Conservation (phyloP, 1,140 invertebrate genomes). For the Pemphigus obesinymphae region DNA sequence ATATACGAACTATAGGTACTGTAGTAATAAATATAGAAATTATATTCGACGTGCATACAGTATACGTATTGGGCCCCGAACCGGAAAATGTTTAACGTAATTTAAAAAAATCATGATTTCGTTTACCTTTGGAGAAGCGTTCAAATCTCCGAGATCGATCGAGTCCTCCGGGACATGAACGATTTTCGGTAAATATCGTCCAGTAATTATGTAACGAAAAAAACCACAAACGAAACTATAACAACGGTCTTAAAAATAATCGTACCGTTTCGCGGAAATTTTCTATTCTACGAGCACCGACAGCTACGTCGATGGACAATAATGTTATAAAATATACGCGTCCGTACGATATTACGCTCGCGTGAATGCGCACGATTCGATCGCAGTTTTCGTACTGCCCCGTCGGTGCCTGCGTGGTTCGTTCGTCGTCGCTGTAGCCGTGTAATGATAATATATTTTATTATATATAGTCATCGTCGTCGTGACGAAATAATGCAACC, state of each 20-base stretch:
- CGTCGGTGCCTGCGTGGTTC: not conserved
- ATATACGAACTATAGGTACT: too few relatives aligned
- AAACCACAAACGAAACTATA: not conserved
- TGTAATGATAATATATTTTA: too few relatives aligned
- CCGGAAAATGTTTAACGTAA: too few relatives aligned
- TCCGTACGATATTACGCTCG: not conserved
- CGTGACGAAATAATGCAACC: constrained; percentile 30
- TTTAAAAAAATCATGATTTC: too few relatives aligned
- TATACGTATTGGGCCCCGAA: too few relatives aligned
- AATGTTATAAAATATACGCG: too few relatives aligned
- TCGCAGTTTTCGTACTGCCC: not conserved
- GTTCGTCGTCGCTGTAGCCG: not conserved
- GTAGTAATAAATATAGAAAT: too few relatives aligned
- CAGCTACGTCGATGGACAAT: not conserved
- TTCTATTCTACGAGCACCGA: not conserved
- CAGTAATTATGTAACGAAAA: too few relatives aligned
- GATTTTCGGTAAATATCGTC: not conserved
- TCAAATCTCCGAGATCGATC: not conserved
- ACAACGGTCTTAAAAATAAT: not conserved
- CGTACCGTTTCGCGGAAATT: too few relatives aligned
- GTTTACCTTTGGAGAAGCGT: not conserved
- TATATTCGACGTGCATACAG: too few relatives aligned
- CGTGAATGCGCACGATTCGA: not conserved
- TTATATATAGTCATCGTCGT: too few relatives aligned
- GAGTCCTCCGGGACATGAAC: not conserved